Evolutionary conservation across 2,113 vertebrate genomes (phyloP).

Genomic region (Serinus canaria): DNA sequence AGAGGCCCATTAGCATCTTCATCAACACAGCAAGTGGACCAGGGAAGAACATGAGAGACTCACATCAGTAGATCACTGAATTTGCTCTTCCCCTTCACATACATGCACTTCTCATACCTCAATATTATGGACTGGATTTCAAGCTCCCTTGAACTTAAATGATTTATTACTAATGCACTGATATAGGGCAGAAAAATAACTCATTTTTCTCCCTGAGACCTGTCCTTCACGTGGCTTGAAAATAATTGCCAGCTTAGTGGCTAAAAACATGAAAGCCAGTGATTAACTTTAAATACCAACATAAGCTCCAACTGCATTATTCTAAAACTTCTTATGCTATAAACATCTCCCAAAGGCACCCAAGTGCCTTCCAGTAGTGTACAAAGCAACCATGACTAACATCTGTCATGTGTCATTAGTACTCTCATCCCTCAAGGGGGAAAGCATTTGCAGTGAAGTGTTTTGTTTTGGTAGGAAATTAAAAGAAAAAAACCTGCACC

Average conservation of each 20-base stretch:
- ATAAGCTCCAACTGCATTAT: background rate
- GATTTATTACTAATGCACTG: background rate
- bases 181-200: background rate
- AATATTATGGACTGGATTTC: background rate
- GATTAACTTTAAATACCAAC: slow-evolving; percentile 19
- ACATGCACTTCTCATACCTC: background rate
- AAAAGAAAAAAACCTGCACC: background rate
- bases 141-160: background rate
- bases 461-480: slow-evolving; percentile 43
- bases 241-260: background rate
- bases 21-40: background rate
- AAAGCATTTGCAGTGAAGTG: slow-evolving; percentile 35
- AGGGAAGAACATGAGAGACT: background rate
- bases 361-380: slow-evolving; percentile 11
- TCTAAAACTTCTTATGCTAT: slow-evolving; percentile 12
- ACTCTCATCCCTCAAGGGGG: slow-evolving; percentile 7
- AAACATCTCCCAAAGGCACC: background rate
- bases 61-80: background rate
- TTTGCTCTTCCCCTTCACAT: background rate
- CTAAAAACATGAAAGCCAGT: slow-evolving; percentile 7
- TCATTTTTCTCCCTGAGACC: background rate
- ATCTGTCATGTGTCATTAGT: slow-evolving; percentile 51
- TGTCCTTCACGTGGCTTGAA: background rate
- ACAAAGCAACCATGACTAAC: slow-evolving; percentile 30
- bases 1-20: slow-evolving; percentile 18